Base-by-base conservation (phyloP, 2,888 invertebrate species). In the Bellardia bayeri region DNA sequence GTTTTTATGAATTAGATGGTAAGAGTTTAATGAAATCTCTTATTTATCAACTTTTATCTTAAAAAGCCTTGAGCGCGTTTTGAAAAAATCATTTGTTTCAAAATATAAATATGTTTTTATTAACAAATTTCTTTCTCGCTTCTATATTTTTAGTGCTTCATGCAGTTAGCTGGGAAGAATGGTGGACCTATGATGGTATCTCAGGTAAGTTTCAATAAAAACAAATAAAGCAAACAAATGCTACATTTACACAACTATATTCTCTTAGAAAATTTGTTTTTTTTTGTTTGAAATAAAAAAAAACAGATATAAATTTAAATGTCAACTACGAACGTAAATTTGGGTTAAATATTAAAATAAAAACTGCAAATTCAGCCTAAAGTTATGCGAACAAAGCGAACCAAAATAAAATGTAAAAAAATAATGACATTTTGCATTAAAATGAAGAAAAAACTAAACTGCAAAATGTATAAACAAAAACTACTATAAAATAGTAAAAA, bases 171-270 rank as follows among this genome's bases (percentile, higher is more conserved):
- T 98, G 98, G 98, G 98, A 98, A 94, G 97, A 98, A 95, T 98
- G 98, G 98, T 98, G 98, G 98, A 98, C 98, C 91, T 98, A 98
- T 95, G 98, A 98, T 94, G 98, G 98, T 89, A 98, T 98, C 94
- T 98, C 98, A 95, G 98, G 98, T 98, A 95, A 96, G 96, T 91
- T 84, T 61, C 16, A 8, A 23, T 11, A 9, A 45, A 45, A 45
- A 45, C 2, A 13, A 49, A 66, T 51, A 76, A 49, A 64, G 13
- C 16, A 54, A 23, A 40, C 14, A 49, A 78, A 49, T 3, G 6
- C 1, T 33, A 3, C 6, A 16, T 11, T 40, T 9, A 66, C 16
- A 66, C 30, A 6, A 68, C n/a, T 23, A 23, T 23, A 23, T 8
- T 42, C 23, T 66, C 2, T 16, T 11, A 16, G 45, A 16, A 75